These are phyloP conservation scores for Pocota personata DNA, from an alignment of 2,888 invertebrate genomes.

Conservation along the genomic window DNA sequence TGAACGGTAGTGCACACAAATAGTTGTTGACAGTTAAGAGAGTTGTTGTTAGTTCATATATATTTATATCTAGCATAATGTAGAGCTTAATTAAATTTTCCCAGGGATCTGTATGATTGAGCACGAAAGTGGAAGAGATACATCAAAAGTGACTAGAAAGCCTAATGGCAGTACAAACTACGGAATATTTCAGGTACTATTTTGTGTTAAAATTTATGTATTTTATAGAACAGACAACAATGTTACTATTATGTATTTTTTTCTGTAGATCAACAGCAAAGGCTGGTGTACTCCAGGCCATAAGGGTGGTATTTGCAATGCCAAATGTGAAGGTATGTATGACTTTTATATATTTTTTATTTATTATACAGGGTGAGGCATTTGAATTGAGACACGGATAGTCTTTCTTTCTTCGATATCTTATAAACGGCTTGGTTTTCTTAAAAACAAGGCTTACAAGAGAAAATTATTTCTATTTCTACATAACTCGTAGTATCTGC, in stretches of 20 bases:
- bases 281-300: conserved; percentile 87
- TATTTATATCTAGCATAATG: too few species aligned
- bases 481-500: too few species aligned
- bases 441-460: too few species aligned
- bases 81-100: background rate
- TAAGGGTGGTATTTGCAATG: conserved; percentile 86
- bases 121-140: conserved; percentile 85
- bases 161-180: conserved; percentile 85
- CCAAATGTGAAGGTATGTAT: conserved; percentile 86
- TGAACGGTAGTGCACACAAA: too few species aligned
- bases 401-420: too few species aligned
- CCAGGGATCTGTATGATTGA: conserved; percentile 79
- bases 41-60: too few species aligned
- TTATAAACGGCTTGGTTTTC: too few species aligned
- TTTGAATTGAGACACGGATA: too few species aligned
- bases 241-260: too few species aligned
- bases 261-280: conserved; percentile 85
- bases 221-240: too few species aligned
- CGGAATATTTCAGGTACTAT: conserved; percentile 84
- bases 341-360: background rate
- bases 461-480: too few species aligned
- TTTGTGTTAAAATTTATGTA: background rate
- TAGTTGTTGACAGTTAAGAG: too few species aligned
- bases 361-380: background rate
- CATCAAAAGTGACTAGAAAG: conserved; percentile 85